These are phyloP conservation scores for Chelonus formosanus DNA, from an alignment of 2,888 invertebrate species.

Conservation along the genomic window DNA sequence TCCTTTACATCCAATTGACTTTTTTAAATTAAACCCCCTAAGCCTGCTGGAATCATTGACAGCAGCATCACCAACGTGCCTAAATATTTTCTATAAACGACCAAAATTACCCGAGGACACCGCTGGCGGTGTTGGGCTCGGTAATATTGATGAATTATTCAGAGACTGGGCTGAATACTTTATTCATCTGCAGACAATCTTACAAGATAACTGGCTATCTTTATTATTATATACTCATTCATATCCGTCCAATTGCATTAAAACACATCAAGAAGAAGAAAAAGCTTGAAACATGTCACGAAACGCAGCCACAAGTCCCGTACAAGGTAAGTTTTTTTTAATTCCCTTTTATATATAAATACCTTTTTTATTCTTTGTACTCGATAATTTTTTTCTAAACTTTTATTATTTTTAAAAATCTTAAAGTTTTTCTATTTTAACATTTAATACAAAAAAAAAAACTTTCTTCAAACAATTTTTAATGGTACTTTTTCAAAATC, in stretches of 20 bases:
- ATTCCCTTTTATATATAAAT: constrained; percentile 4
- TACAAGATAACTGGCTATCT: constrained; percentile 5
- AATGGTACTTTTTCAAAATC: no score
- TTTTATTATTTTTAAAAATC: no score
- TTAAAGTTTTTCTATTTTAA: no score
- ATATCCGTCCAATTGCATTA: constrained; percentile 33
- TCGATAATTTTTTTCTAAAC: constrained; percentile 3
- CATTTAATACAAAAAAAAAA: no score
- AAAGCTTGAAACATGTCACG: constrained; percentile 53
- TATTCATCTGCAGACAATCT: constrained; percentile 4
- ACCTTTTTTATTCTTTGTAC: background rate
- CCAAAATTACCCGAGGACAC: constrained; percentile 32
- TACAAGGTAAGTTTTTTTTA: constrained; percentile 54
- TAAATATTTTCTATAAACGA: constrained; percentile 13
- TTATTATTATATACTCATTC: background rate
- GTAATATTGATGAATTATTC: constrained; percentile 15
- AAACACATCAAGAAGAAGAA: background rate
- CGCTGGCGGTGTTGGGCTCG: constrained; percentile 40
- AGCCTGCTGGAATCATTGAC: background rate
- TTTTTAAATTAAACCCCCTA: no score
- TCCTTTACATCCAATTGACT: background rate
- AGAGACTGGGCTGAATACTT: background rate
- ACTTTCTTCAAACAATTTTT: no score
- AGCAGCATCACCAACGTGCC: constrained; percentile 38
- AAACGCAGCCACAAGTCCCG: constrained; percentile 60